Base-by-base conservation (phyloP, 2,888 invertebrate genomes). In the Eristalis pertinax region DNA sequence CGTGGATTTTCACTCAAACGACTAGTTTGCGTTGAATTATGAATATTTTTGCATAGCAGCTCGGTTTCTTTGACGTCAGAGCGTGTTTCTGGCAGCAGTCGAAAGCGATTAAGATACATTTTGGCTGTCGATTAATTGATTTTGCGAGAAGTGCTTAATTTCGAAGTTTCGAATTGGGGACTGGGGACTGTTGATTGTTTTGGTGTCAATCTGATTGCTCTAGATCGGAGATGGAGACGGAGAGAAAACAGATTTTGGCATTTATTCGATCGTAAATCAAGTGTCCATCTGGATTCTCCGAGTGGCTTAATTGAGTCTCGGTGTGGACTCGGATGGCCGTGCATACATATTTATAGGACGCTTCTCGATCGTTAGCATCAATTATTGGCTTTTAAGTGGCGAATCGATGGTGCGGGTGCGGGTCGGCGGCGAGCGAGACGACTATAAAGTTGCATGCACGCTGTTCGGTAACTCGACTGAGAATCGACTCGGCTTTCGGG, bases 1-100 rank as follows among this genome's bases (percentile, higher is more conserved):
- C 1, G 19, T 5, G 26, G 26, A 24, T 26, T 60, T 60, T 60
- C 60, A 60, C 60, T 60, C 15, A 24, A 24, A 38, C 38, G 38
- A 38, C 13, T 13, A 13, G 11, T 13, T 38, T 38, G 8, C 60
- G 60, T 4, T 24, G 26, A 26, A 13, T 60, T 60, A 60, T 60
- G 50, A 50, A 50, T 60, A 60, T 26, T 60, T 60, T 60, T 60
- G 60, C 60, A 43, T 43, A n/a, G 43, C 15, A 43, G 50, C 38
- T 38, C 2, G 38, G 4, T n/a, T 19, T 19, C 4, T 1, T n/a
- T 1, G 43, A 7, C 43, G n/a, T 0, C n/a, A 4, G 43, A 50
- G 0, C 5, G n/a, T 50, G 43, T 50, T 50, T 50, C 19, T 50
- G 50, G 50, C 50, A 50, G 19, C 50, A 50, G 50, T 50, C 50